Conservation (phyloP, 2,113 vertebrate species). For the Tupaia tana region DNA sequence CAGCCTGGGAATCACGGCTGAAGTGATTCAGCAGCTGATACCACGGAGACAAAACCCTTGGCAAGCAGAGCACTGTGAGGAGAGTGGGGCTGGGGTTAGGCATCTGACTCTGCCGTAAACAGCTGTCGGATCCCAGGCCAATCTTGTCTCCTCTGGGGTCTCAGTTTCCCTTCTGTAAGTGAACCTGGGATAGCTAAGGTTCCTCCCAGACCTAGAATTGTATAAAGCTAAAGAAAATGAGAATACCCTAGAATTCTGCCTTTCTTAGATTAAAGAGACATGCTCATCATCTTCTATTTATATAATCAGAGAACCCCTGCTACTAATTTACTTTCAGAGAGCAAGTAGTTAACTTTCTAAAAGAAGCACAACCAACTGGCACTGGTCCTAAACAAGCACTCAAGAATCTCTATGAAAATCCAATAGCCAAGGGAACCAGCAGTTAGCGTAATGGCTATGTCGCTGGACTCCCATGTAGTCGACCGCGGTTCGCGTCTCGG, state of each 20-base stretch:
- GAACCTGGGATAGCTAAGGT: not conserved
- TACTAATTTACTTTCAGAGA: slow-evolving; percentile 61
- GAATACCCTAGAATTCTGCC: not conserved
- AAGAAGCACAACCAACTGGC: slow-evolving; percentile 54
- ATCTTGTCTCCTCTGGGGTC: not conserved
- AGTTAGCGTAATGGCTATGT: no score
- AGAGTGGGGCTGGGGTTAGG: not conserved
- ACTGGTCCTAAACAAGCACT: not conserved
- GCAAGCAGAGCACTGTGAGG: not conserved
- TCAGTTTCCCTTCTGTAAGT: slow-evolving; percentile 37
- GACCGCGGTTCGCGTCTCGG: no score
- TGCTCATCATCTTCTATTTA: slow-evolving; percentile 57
- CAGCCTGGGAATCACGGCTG: not conserved
- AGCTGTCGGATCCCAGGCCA: not conserved
- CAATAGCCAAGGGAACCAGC: not conserved
- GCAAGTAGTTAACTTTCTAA: slow-evolving; percentile 57
- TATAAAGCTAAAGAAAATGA: not conserved
- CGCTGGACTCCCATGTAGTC: no score
- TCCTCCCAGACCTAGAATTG: not conserved
- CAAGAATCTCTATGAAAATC: not conserved
- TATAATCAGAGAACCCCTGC: slow-evolving; percentile 45
- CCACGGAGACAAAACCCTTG: not conserved
- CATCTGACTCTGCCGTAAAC: not conserved
- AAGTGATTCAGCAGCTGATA: not conserved
- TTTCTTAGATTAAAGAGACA: slow-evolving; percentile 42